phyloP scores from a whole-genome alignment of 2,113 vertebrate species.

The Myotis lucifugus region DNA sequence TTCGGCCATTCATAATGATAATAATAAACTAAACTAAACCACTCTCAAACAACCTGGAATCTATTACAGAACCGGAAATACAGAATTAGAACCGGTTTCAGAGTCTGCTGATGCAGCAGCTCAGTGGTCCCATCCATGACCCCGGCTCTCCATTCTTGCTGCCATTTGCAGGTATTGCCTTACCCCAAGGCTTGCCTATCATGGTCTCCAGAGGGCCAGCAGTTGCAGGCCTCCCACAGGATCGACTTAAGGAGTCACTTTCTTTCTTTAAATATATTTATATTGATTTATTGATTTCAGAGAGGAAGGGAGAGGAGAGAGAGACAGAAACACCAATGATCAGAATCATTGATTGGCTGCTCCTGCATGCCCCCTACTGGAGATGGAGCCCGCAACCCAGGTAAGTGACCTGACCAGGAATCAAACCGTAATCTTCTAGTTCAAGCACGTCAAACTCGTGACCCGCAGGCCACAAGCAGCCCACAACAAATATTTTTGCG shows the following conservation, averaged over 20 bases:
- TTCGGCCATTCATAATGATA: background rate
- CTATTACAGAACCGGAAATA: background rate
- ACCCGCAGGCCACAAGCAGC: too few species aligned
- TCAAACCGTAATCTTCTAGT: too few species aligned
- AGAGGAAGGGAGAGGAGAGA: too few species aligned
- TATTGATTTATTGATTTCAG: too few species aligned
- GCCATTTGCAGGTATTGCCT: fast-evolving
- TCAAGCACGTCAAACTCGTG: too few species aligned
- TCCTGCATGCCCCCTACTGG: too few species aligned
- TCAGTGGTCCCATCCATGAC: background rate
- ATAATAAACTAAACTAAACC: background rate
- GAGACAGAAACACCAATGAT: too few species aligned
- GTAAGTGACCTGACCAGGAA: too few species aligned
- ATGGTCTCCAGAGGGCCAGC: background rate
- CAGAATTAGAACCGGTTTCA: background rate
- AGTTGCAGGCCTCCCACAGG: background rate
- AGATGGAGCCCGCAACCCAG: too few species aligned
- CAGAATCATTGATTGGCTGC: too few species aligned
- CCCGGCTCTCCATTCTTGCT: background rate
- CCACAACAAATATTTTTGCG: too few species aligned
- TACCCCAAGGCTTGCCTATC: background rate
- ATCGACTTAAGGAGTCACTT: background rate
- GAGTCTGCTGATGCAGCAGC: background rate
- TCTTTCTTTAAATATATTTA: too few species aligned
- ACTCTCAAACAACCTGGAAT: background rate